Evolutionary conservation across 2,113 vertebrate species (phyloP).

Genomic region (Gasterosteus nipponicus): DNA sequence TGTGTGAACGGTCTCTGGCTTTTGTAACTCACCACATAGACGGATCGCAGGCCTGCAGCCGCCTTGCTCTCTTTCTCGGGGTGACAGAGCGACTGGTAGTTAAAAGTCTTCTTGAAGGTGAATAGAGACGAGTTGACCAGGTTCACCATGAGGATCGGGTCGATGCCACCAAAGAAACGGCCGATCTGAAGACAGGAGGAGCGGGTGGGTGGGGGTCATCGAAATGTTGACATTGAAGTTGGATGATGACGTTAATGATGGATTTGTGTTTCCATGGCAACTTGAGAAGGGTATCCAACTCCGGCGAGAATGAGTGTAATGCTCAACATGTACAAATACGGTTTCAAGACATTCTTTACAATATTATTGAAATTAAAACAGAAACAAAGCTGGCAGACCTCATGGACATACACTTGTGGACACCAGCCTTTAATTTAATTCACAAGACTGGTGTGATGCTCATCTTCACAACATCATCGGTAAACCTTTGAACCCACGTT

Average conservation of each 20-base stretch:
- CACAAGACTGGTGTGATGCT: not conserved
- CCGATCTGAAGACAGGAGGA: conserved; percentile 71
- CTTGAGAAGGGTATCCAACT: not conserved
- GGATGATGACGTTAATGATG: not conserved
- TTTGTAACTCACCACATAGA: conserved; percentile 89
- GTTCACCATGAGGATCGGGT: conserved; percentile 89
- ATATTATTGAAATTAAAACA: not conserved
- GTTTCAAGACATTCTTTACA: not conserved
- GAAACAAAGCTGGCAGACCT: not conserved
- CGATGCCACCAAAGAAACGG: conserved; percentile 91
- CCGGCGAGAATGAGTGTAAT: not conserved
- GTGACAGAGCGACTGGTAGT: conserved; percentile 94
- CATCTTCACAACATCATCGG: conserved; percentile 13
- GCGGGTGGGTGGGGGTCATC: not conserved
- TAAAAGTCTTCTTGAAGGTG: conserved; percentile 91
- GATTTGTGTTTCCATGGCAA: not conserved
- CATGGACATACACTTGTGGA: not conserved
- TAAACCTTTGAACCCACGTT: conserved; percentile 1
- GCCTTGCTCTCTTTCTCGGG: conserved; percentile 86
- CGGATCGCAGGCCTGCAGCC: conserved; percentile 90
- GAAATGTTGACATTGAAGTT: not conserved
- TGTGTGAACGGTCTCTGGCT: conserved; percentile 45
- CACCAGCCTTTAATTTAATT: not conserved
- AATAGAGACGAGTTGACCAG: conserved; percentile 91
- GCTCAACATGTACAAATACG: not conserved